Conservation (phyloP, 2,888 invertebrate genomes). For the Leptarthrus brevirostris region DNA sequence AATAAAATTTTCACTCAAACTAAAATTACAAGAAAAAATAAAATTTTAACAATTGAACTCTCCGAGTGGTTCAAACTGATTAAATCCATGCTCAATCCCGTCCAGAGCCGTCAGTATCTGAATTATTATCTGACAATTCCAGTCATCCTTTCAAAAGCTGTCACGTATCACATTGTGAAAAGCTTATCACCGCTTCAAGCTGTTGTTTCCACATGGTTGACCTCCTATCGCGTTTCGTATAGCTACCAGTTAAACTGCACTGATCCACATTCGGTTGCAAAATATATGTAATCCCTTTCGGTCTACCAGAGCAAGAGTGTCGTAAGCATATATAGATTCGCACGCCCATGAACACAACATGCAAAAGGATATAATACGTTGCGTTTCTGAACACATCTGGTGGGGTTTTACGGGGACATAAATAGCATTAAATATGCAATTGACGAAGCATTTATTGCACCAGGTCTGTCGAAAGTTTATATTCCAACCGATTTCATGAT, state of each 20-base stretch:
- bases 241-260: conserved; percentile 1
- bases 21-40: too few species aligned
- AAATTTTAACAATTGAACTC: too few species aligned
- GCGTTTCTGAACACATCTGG: too few species aligned
- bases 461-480: too few species aligned
- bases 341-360: too few species aligned
- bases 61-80: neutral
- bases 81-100: conserved; percentile 16
- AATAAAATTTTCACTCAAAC: too few species aligned
- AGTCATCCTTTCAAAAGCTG: conserved; percentile 16
- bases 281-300: conserved; percentile 23
- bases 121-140: conserved; percentile 32
- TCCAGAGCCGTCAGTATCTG: too few species aligned
- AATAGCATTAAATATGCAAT: conserved; percentile 24
- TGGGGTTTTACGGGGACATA: too few species aligned
- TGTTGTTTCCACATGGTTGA: conserved; percentile 17
- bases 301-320: too few species aligned
- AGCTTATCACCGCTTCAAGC: neutral
- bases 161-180: conserved; percentile 24
- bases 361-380: too few species aligned
- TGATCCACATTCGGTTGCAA: conserved; percentile 12
- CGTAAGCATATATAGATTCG: too few species aligned
- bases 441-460: conserved; percentile 14
- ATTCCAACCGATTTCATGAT: too few species aligned
- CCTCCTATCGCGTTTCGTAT: neutral